phyloP scores from a whole-genome alignment of 2,888 invertebrate genomes.

The Rosalia funebris region DNA sequence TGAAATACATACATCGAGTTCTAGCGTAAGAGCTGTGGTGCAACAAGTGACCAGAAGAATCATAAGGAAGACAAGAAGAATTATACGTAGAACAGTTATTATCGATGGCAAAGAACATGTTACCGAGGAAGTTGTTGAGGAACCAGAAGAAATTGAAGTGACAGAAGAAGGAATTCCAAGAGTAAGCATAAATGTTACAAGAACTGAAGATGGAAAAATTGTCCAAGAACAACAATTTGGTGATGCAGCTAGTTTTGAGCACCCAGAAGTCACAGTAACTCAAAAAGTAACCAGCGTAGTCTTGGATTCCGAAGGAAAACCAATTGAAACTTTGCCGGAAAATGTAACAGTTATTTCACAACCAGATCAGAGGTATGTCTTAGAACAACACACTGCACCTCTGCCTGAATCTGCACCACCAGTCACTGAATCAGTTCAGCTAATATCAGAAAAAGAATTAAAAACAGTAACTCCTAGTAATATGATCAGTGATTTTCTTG shows the following conservation, averaged over 20 bases:
- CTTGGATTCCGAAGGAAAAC: constrained; percentile 49
- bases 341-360: constrained; percentile 42
- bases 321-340: constrained; percentile 40
- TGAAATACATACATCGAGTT: constrained; percentile 70
- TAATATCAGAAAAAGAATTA: constrained; percentile 34
- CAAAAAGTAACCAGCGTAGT: constrained; percentile 47
- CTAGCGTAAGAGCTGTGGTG: constrained; percentile 81
- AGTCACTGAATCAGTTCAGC: constrained; percentile 39
- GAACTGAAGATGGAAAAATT: constrained; percentile 67
- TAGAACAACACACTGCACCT: constrained; percentile 55
- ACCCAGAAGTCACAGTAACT: constrained; percentile 44
- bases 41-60: constrained; percentile 84
- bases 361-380: constrained; percentile 61
- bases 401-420: constrained; percentile 52
- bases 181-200: constrained; percentile 74
- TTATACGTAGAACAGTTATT: constrained; percentile 79
- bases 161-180: constrained; percentile 78
- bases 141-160: constrained; percentile 81
- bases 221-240: constrained; percentile 61
- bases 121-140: constrained; percentile 85
- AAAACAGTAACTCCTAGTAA: constrained; percentile 31
- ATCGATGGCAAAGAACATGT: constrained; percentile 86
- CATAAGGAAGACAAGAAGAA: constrained; percentile 78
- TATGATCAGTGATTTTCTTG: constrained; percentile 48
- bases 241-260: constrained; percentile 54